Percentiles rank a stretch among this genome's conserved stretches.
These are phyloP conservation scores for Drosophila nr. perissopoda DNA, from an alignment of 2,888 invertebrate species.

Conservation along the genomic window DNA sequence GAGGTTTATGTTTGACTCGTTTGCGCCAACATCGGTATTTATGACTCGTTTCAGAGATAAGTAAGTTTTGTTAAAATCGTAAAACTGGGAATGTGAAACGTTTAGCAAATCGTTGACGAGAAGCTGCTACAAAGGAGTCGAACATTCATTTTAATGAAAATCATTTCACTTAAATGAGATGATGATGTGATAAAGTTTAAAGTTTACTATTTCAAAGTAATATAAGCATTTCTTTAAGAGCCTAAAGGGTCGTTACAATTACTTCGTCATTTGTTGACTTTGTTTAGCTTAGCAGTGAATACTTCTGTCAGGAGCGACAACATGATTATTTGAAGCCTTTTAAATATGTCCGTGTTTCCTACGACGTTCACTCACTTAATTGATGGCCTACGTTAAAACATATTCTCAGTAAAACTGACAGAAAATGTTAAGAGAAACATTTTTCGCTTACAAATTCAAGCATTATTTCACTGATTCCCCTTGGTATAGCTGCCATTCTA, in stretches of 20 bases:
- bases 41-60: constrained; percentile 40
- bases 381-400: background rate
- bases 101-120: constrained; percentile 37
- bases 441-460: constrained; percentile 27
- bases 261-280: background rate
- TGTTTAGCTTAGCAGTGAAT: background rate
- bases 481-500: background rate
- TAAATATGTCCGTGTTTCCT: no score
- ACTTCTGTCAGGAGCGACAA: background rate
- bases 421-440: background rate
- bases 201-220: background rate
- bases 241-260: no score
- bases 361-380: background rate
- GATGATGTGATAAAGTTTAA: background rate
- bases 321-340: background rate
- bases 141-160: background rate
- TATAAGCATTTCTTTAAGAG: background rate
- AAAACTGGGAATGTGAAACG: constrained; percentile 28
- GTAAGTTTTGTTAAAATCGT: constrained; percentile 35
- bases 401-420: background rate
- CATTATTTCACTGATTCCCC: constrained; percentile 31
- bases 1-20: constrained; percentile 54
- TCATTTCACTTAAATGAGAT: background rate
- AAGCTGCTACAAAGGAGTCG: background rate
- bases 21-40: constrained; percentile 33